These are phyloP conservation scores for Eupithecia subumbrata DNA, from an alignment of 2,888 invertebrate genomes.

Conservation along the genomic window DNA sequence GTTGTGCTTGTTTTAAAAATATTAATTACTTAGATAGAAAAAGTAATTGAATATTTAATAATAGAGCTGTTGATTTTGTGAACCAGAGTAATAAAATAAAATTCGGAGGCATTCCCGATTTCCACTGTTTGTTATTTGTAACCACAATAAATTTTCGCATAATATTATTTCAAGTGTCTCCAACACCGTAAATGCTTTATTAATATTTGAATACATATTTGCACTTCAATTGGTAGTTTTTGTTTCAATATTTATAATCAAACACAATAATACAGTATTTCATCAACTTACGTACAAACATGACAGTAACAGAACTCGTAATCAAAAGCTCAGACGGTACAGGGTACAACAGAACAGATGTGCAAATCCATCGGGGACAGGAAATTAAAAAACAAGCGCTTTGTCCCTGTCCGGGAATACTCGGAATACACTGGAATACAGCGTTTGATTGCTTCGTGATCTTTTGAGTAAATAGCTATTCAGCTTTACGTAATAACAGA, in stretches of 20 bases:
- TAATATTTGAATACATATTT: background rate
- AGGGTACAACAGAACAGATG: slow-evolving; percentile 10
- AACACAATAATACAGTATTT: background rate
- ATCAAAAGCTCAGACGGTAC: slow-evolving; percentile 3
- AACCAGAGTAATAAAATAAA: background rate
- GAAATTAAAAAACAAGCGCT: slow-evolving; percentile 32
- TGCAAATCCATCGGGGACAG: slow-evolving; percentile 28
- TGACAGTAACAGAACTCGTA: background rate
- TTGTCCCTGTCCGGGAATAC: slow-evolving; percentile 13
- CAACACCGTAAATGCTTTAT: background rate
- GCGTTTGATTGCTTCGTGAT: slow-evolving; percentile 26
- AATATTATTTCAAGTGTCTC: background rate
- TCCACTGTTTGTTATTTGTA: background rate
- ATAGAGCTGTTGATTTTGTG: background rate
- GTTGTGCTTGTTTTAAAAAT: background rate
- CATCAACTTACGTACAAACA: background rate
- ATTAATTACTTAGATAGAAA: background rate
- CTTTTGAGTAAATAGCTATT: slow-evolving; percentile 19
- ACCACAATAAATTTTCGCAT: background rate
- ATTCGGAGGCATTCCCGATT: background rate
- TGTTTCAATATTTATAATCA: background rate
- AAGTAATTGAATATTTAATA: background rate
- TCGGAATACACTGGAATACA: background rate
- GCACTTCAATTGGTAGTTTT: background rate
- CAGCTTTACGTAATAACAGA: background rate